These are phyloP conservation scores for Paracanthobrama guichenoti DNA, from an alignment of 2,113 vertebrate species.

Conservation along the genomic window DNA sequence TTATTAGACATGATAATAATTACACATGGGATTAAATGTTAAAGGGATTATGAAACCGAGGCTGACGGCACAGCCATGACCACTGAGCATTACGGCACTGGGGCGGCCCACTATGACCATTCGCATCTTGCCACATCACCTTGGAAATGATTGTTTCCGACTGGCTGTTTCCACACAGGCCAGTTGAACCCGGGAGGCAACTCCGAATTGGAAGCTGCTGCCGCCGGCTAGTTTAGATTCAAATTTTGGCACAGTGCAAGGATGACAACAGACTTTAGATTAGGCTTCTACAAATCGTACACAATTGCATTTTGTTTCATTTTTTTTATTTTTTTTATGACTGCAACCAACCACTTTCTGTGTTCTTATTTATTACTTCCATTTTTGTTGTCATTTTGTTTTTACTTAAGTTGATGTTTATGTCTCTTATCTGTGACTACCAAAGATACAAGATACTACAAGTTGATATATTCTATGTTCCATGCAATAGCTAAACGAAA, in stretches of 20 bases:
- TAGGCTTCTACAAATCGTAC: conserved; percentile 28
- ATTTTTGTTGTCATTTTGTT: conserved; percentile 71
- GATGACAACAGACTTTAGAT: conserved; percentile 42
- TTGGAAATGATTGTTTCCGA: conserved; percentile 62
- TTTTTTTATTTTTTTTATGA: conserved; percentile 63
- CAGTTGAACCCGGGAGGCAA: not conserved
- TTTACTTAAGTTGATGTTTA: conserved; percentile 73
- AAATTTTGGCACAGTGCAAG: not conserved
- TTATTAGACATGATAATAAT: conserved; percentile 61
- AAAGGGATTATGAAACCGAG: conserved; percentile 51
- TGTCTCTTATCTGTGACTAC: conserved; percentile 89
- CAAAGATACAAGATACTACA: conserved; percentile 91
- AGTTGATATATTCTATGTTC: conserved; percentile 90
- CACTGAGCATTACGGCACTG: conserved; percentile 69
- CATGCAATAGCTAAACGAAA: conserved; percentile 92
- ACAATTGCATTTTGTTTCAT: not conserved
- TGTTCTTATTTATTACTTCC: conserved; percentile 84
- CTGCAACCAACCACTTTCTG: conserved; percentile 77
- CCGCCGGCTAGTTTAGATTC: not conserved
- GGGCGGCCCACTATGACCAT: conserved; percentile 55
- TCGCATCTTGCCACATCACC: conserved; percentile 67
- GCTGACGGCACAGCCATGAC: conserved; percentile 60
- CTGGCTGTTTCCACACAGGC: not conserved
- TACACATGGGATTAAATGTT: conserved; percentile 55
- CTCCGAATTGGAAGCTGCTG: conserved; percentile 9